Base-by-base conservation (phyloP, 2,888 invertebrate genomes). In the Deilephila elpenor region DNA sequence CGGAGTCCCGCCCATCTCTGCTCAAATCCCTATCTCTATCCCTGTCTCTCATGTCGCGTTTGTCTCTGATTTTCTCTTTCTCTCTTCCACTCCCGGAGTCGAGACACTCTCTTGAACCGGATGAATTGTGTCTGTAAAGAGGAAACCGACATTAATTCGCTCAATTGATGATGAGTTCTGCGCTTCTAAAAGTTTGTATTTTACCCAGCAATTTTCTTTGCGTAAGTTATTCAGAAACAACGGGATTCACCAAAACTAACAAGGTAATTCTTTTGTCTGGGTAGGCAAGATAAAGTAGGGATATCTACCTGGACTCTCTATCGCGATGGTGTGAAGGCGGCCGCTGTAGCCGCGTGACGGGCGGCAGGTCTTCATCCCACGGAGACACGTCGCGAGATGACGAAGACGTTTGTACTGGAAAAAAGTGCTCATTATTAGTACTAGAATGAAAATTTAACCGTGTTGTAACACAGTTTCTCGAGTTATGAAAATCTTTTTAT, bases 301-400 rank as follows among this genome's bases (percentile, higher is more conserved):
- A 25, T 25, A 25, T 25, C 8, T 82, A 93, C 93, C 93, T 90
- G 5, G 93, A 92, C 20, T 88, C 88, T 71, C 87, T 81, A 53
- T 91, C 91, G 5, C 92, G 83, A 60, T 86, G 88, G 56, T 89
- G 90, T 5, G 89, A 80, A 0, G 89, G 86, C 8, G 91, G 89
- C 2, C 92, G 84, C 74, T 89, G 91, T 20, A 91, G 78, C 11
- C 94, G 85, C 14, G 90, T 77, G 56, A 88, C 85, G 0, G 90
- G 88, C 7, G 95, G 95, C 77, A 95, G 93, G 79, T 97, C 97
- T 77, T 97, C 97, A 76, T 97, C 97, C 97, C 97, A 97, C 3
- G 97, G 97, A 70, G 97, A 97, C 32, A 96, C 96, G 86, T 98
- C 97, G 0, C 97, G 94, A 0, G 97, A 97, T 8, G 97, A 97